These are phyloP conservation scores for Eumerus sabulonum DNA, from an alignment of 2,888 invertebrate genomes.

Conservation along the genomic window DNA sequence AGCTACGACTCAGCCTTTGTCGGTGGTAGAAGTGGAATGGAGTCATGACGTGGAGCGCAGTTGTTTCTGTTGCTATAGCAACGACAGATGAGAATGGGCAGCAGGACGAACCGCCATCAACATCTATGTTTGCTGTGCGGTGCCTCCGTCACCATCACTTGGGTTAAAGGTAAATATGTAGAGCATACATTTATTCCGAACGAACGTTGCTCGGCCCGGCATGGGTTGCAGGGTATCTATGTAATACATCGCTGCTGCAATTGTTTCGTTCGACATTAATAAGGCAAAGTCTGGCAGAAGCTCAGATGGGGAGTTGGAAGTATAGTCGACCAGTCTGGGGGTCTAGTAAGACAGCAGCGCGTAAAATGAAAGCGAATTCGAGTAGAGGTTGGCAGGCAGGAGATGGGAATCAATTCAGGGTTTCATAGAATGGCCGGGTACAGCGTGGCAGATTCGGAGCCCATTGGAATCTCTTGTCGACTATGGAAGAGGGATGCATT, in stretches of 20 bases:
- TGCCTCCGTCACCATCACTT: slow-evolving; percentile 5
- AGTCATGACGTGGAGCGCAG: slow-evolving; percentile 18
- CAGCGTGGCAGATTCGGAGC: neutral
- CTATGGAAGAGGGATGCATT: slow-evolving; percentile 54
- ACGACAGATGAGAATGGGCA: slow-evolving; percentile 28
- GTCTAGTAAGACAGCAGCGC: slow-evolving; percentile 55
- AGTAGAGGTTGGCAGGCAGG: slow-evolving; percentile 3
- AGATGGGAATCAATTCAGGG: slow-evolving; percentile 16
- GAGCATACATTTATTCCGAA: slow-evolving; percentile 56
- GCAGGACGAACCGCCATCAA: slow-evolving; percentile 42
- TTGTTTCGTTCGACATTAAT: slow-evolving; percentile 63
- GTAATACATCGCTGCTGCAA: slow-evolving; percentile 55
- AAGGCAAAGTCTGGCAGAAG: slow-evolving; percentile 57
- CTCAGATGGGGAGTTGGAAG: slow-evolving; percentile 20
- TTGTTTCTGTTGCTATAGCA: slow-evolving; percentile 57
- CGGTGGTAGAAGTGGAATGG: no score
- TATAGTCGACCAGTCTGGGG: slow-evolving; percentile 39
- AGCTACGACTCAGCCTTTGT: no score
- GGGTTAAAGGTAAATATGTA: slow-evolving; percentile 53
- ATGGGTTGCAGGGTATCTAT: slow-evolving; percentile 36
- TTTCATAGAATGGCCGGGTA: slow-evolving; percentile 39
- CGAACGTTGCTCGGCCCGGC: neutral
- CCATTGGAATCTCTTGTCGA: slow-evolving; percentile 20
- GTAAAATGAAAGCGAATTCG: slow-evolving; percentile 64
- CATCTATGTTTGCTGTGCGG: slow-evolving; percentile 48